Evolutionary conservation across 2,113 vertebrate genomes (phyloP).

Genomic region (Penelope pileata): DNA sequence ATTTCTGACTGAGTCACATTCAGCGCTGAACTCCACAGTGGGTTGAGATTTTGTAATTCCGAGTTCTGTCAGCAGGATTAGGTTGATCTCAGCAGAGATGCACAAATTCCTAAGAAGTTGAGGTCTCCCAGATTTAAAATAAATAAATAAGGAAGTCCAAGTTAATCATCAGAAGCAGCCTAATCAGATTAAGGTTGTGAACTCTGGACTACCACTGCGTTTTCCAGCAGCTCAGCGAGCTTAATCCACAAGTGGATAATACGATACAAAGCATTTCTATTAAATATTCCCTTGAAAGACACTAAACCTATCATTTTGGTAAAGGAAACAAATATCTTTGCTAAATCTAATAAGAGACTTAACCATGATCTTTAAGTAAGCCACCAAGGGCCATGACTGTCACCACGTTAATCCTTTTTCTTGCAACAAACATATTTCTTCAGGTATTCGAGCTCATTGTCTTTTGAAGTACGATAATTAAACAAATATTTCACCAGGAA

Average conservation of each 20-base stretch:
- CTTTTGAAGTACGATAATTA: neutral
- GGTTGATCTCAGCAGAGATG: constrained; percentile 50
- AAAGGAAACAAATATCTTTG: constrained; percentile 43
- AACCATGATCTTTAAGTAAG: neutral
- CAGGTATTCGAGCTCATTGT: neutral
- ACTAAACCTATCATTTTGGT: constrained; percentile 48
- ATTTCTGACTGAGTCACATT: constrained; percentile 28
- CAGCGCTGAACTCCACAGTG: constrained; percentile 38
- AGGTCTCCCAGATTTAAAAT: constrained; percentile 56
- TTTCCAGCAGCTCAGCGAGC: constrained; percentile 44
- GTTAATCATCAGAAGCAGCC: constrained; percentile 62
- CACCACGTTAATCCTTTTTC: neutral
- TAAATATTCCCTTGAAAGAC: constrained; percentile 47
- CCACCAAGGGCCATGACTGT: neutral
- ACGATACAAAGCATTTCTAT: constrained; percentile 38
- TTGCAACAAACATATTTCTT: neutral
- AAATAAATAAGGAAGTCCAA: constrained; percentile 50
- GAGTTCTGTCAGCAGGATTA: constrained; percentile 55
- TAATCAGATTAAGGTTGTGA: constrained; percentile 73
- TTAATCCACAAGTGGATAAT: constrained; percentile 62
- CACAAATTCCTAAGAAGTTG: constrained; percentile 61
- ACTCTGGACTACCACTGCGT: constrained; percentile 31
- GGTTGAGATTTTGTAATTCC: constrained; percentile 62
- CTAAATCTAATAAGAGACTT: constrained; percentile 35
- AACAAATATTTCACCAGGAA: neutral